Conservation (phyloP, 2,797 vertebrate species). For the Pseudochirops cupreus region DNA sequence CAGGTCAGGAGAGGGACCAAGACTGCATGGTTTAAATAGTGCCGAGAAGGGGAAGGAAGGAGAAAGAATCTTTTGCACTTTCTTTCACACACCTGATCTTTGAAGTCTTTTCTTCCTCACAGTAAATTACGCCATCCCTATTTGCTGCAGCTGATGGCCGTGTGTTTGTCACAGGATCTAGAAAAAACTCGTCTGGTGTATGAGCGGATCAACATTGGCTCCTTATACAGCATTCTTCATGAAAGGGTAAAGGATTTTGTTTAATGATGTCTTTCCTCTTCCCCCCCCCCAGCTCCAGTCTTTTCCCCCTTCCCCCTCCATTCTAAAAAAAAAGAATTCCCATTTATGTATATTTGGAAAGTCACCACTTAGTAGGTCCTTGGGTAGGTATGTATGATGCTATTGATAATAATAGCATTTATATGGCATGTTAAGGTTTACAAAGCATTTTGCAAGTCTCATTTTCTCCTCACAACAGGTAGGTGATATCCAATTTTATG, state of each 20-base stretch:
- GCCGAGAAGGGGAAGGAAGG: conserved; percentile 14
- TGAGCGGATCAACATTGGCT: conserved; percentile 85
- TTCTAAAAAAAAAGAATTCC: background rate
- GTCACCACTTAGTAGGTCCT: background rate
- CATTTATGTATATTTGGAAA: background rate
- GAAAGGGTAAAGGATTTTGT: conserved; percentile 82
- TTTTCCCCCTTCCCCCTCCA: background rate
- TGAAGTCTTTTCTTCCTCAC: conserved; percentile 49
- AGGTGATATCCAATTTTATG: background rate
- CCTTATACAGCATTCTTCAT: conserved; percentile 87
- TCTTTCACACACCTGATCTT: background rate
- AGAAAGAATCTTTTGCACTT: background rate
- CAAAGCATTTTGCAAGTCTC: background rate
- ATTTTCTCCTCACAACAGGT: background rate
- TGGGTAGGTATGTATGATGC: background rate
- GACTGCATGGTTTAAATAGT: background rate
- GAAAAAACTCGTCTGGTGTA: conserved; percentile 85
- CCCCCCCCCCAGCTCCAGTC: background rate
- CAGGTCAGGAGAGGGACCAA: background rate
- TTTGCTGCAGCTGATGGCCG: conserved; percentile 86
- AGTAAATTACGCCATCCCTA: conserved; percentile 86
- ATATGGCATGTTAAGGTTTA: background rate
- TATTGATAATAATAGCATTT: background rate
- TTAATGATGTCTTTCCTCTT: background rate
- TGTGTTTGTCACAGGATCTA: conserved; percentile 85